phyloP scores from a whole-genome alignment of 1,140 invertebrate species.

The Luehdorfia chinensis region DNA sequence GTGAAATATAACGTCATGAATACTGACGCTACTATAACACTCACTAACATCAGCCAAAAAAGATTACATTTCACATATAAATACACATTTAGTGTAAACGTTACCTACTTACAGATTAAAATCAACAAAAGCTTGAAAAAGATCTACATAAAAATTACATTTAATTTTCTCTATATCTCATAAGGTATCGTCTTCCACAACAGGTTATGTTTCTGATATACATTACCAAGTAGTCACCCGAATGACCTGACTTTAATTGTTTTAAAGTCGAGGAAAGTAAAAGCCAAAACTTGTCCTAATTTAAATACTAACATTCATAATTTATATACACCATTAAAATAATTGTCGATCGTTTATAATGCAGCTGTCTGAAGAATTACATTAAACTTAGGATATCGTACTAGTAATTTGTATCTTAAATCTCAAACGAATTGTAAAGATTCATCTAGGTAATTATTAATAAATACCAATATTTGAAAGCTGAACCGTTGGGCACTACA shows the following conservation, averaged over 20 bases:
- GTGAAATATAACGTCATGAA: conserved; percentile 48
- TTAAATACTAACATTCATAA: conserved; percentile 47
- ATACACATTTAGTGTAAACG: conserved; percentile 19
- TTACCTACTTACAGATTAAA: conserved; percentile 37
- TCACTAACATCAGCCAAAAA: conserved; percentile 51
- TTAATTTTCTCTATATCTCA: conserved; percentile 53
- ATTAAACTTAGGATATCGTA: conserved; percentile 42
- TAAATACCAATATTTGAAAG: conserved; percentile 74
- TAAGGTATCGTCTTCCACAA: conserved; percentile 72
- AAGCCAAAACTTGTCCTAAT: conserved; percentile 38
- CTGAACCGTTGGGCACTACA: conserved; percentile 63
- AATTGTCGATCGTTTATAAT: conserved; percentile 37
- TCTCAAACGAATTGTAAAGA: conserved; percentile 58
- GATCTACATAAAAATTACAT: conserved; percentile 44
- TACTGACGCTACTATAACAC: conserved; percentile 51
- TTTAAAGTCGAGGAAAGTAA: conserved; percentile 36
- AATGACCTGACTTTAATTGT: conserved; percentile 30
- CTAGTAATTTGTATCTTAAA: conserved; percentile 54
- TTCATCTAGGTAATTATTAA: conserved; percentile 43
- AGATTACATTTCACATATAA: conserved; percentile 30
- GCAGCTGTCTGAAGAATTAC: conserved; percentile 43
- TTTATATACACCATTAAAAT: conserved; percentile 55
- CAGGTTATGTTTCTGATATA: conserved; percentile 57
- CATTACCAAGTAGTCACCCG: conserved; percentile 35
- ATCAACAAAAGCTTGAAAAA: conserved; percentile 40